A percentile compares a stretch with the other conserved stretches of the same genome.
Evolutionary conservation across 30 jellyfish, hydroid and myxozoan genomes (phyloP).

Genomic region (Aurelia sp.): DNA sequence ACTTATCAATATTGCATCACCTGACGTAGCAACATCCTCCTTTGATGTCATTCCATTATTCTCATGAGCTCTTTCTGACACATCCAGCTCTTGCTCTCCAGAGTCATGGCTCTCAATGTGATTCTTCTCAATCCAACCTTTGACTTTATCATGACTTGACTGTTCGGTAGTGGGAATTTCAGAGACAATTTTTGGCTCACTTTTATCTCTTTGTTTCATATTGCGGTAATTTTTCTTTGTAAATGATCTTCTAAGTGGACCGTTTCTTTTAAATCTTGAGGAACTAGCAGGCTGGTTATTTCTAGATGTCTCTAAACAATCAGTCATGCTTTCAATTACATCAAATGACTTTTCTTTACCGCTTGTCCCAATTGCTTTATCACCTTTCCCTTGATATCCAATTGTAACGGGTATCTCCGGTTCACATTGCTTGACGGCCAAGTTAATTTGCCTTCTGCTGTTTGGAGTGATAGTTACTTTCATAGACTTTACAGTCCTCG

Average conservation of each 20-base stretch:
- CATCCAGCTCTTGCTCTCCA: background rate
- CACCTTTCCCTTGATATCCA: too few species aligned
- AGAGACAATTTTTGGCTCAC: background rate
- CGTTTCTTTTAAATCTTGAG: background rate
- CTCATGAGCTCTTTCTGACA: background rate
- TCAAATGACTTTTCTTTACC: too few species aligned
- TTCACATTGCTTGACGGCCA: too few species aligned
- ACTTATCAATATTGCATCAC: too few species aligned
- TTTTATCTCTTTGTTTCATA: slow-evolving; percentile 2
- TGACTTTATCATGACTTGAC: slow-evolving; percentile 40
- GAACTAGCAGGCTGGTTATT: background rate
- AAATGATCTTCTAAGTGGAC: slow-evolving; percentile 1
- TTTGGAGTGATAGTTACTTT: too few species aligned
- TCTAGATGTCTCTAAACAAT: background rate
- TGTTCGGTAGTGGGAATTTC: slow-evolving; percentile 26
- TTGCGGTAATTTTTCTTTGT: background rate
- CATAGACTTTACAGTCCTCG: too few species aligned
- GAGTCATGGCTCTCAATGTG: background rate
- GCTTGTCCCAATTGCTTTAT: too few species aligned
- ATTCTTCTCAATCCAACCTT: slow-evolving; percentile 48
- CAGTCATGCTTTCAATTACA: too few species aligned
- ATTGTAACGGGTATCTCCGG: too few species aligned
- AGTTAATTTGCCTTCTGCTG: too few species aligned
- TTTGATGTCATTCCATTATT: too few species aligned
- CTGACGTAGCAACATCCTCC: too few species aligned